phyloP scores from a whole-genome alignment of 2,113 vertebrate species.

The Bubo scandiacus region DNA sequence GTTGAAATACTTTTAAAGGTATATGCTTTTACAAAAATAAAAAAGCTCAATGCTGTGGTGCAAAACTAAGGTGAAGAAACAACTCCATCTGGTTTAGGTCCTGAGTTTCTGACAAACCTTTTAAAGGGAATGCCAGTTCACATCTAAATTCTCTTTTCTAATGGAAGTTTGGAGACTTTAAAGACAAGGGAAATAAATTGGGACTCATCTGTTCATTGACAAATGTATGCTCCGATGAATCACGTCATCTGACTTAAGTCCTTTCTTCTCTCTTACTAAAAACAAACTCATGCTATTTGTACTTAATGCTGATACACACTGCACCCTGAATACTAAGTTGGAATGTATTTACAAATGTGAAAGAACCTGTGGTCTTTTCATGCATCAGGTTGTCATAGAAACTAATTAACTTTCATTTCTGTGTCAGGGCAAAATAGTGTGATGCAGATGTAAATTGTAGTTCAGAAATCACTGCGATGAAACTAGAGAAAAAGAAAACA shows the following conservation, averaged over 20 bases:
- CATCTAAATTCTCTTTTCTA: background rate
- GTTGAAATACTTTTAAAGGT: background rate
- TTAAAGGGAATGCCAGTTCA: background rate
- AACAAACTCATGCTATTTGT: slow-evolving; percentile 72
- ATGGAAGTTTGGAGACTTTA: slow-evolving; percentile 33
- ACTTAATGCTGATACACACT: slow-evolving; percentile 63
- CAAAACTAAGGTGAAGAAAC: background rate
- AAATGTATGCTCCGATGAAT: slow-evolving; percentile 46
- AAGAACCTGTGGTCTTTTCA: slow-evolving; percentile 73
- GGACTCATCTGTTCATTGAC: slow-evolving; percentile 53
- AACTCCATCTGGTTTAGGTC: background rate
- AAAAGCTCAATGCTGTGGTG: background rate
- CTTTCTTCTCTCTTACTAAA: slow-evolving; percentile 61
- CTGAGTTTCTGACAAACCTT: background rate
- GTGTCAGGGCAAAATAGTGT: slow-evolving; percentile 69
- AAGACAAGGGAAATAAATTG: slow-evolving; percentile 5
- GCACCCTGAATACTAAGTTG: slow-evolving; percentile 71
- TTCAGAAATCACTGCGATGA: slow-evolving; percentile 65
- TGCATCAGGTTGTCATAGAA: slow-evolving; percentile 78
- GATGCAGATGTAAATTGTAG: slow-evolving; percentile 72
- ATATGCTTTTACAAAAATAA: background rate
- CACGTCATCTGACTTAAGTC: slow-evolving; percentile 61
- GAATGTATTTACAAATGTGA: slow-evolving; percentile 72
- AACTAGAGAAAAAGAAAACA: slow-evolving; percentile 49
- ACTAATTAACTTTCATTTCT: slow-evolving; percentile 82